Evolutionary conservation across 2,797 vertebrate genomes (phyloP), one percentile per base, ranked within the genome.

Genomic region (Poeciliopsis infans): DNA sequence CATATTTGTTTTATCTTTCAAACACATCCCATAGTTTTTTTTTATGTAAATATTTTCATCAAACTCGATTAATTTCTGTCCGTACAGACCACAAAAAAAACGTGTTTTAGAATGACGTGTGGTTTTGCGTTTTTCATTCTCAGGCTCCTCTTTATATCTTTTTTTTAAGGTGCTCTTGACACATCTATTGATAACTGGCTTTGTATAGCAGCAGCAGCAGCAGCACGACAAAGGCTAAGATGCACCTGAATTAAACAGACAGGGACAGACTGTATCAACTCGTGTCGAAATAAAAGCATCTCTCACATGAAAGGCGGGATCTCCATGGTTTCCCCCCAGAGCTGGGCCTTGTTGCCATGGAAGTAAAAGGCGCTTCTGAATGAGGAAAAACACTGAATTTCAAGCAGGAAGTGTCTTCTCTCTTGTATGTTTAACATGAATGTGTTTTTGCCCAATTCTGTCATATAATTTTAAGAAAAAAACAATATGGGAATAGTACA

Each of bases 301-400:
- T 89, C 88, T 75, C 86, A 94, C 93, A 95, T 95, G 92, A 96
- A 96, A 96, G 94, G 91, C 91, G 88, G 87, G 80, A 94, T 95
- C 94, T 94, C 95, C 91, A 95, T 95, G 95, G 90, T 94, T 93
- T 94, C 94, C 88, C 43, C 89, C 86, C 87, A 83, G 90, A 91
- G 89, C 92, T 79, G 92, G 86, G 90, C 86, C 82, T 81, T 31
- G 95, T 96, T 96, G 93, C 94, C 94, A 96, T 95, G 95, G 95
- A 91, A 94, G 85, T 87, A 83, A 79, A 89, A 85, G 86, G 91
- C 59, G 66, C 85, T 89, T 84, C 79, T 90, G 72, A 79, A 81
- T 53, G 78, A 89, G 82, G 76, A 74, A 81, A 85, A 80, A 84
- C 78, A 87, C 61, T 74, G 82, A 84, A 70, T 82, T 49, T 55